Evolutionary conservation across 2,888 invertebrate genomes (phyloP), one percentile per base, ranked within the genome.

Genomic region (Xiphydria camelus): DNA sequence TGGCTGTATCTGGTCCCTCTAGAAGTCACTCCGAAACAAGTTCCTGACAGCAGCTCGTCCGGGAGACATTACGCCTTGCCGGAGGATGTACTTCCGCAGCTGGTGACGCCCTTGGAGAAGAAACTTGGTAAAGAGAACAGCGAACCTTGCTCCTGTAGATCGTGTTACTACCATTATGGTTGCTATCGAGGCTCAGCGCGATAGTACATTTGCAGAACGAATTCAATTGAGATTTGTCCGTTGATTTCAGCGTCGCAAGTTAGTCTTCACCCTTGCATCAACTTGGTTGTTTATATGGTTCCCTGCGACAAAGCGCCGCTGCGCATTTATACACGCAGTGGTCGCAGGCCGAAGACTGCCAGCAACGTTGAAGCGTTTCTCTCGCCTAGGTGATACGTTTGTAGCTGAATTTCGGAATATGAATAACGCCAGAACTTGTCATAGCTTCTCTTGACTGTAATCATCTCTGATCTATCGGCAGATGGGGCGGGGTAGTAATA

Each of bases 401-500:
- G n/a, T n/a, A n/a, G n/a, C n/a, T n/a, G n/a, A n/a, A n/a, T n/a
- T n/a, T n/a, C n/a, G n/a, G n/a, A n/a, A n/a, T n/a, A n/a, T n/a
- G n/a, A n/a, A n/a, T n/a, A n/a, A n/a, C n/a, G n/a, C n/a, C n/a
- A n/a, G n/a, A n/a, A n/a, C n/a, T n/a, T n/a, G n/a, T n/a, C n/a
- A n/a, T n/a, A n/a, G n/a, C n/a, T n/a, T n/a, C n/a, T n/a, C n/a
- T n/a, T n/a, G n/a, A n/a, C n/a, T n/a, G 15, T 29, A 14, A 29
- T 5, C 4, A 29, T 29, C 6, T 18, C 17, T 17, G 1, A 12
- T 14, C n/a, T 41, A 22, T 20, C 45, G 48, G 6, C 26, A 74
- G 90, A 47, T 96, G 96, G 96, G 96, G 96, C 29, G 94, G 92
- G 1, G 86, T 96, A 47, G 82, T 88, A 37, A 82, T 96, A 25